Evolutionary conservation across 1,140 invertebrate genomes (phyloP), one percentile per base, ranked within the genome.

Genomic region (Lasaia peninsularis): DNA sequence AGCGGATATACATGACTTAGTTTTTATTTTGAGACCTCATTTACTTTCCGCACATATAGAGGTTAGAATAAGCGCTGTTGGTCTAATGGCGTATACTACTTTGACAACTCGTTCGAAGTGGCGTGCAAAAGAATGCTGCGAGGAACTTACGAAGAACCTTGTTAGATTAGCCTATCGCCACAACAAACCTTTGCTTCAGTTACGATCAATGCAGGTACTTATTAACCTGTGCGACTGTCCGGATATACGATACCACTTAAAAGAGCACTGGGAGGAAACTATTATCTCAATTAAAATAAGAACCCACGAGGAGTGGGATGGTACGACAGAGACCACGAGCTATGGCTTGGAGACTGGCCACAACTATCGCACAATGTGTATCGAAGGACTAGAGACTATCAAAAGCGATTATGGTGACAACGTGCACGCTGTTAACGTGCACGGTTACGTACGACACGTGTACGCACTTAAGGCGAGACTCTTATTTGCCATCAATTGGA

Each of bases 211-310:
- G 66, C 82, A 88, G 35, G 73, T 81, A 0, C 49, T 88, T 40
- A 83, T 87, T 6, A 88, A 87, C 49, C 55, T 88, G 0, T 83
- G 80, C 63, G 86, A 88, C 48, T 74, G 75, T 54, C 81, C 86
- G 0, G 84, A 87, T 52, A 72, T 87, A 18, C 63, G 80, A 8
- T 21, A 71, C 14, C 72, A 81, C 40, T 63, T 87, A 61, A 80
- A 75, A 56, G 14, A 8, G 2, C 58, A 76, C 44, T 80, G 74
- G 73, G 71, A 75, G 48, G 66, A 53, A 2, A 68, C 70, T 5
- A 54, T 85, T 0, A 69, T 68, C 10, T 35, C 16, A 10, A 75
- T 87, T 12, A 67, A 62, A 7, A 74, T 87, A 12, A 63, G 76
- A 21, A 77, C 68, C 4, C 73, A 80, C 14, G 86, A 87, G 24